Percentiles rank a stretch among this genome's conserved stretches.
Conservation (phyloP, 2,113 vertebrate species). For the Litocranius walleri region DNA sequence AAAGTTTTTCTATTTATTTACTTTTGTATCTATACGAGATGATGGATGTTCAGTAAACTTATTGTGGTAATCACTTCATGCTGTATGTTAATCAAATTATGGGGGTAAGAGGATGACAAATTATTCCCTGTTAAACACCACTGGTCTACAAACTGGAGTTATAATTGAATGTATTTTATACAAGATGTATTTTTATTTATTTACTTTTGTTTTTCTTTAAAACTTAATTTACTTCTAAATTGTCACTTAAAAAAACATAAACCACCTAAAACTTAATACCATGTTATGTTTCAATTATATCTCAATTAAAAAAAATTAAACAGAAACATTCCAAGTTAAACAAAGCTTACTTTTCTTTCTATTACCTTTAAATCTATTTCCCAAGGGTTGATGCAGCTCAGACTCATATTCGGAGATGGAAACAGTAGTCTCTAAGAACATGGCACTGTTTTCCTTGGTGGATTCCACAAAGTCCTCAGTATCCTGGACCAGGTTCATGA, state of each 20-base stretch:
- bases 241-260: background rate
- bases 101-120: background rate
- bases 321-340: conserved; percentile 2
- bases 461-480: background rate
- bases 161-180: background rate
- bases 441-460: background rate
- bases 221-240: conserved; percentile 19
- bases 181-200: background rate
- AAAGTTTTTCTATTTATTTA: background rate
- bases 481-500: background rate
- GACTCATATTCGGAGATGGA: conserved; percentile 52
- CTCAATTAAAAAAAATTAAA: background rate
- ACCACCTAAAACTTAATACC: background rate
- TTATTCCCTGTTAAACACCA: background rate
- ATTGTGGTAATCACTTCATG: background rate
- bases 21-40: background rate
- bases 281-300: background rate
- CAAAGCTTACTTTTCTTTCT: background rate
- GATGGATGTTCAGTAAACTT: background rate
- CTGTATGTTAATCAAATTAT: background rate
- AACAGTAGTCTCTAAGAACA: background rate
- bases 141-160: background rate
- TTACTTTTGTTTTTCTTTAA: background rate
- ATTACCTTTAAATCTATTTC: conserved; percentile 78
- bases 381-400: conserved; percentile 38